Conservation (phyloP, 2,797 vertebrate species). For the Semotilus atromaculatus region DNA sequence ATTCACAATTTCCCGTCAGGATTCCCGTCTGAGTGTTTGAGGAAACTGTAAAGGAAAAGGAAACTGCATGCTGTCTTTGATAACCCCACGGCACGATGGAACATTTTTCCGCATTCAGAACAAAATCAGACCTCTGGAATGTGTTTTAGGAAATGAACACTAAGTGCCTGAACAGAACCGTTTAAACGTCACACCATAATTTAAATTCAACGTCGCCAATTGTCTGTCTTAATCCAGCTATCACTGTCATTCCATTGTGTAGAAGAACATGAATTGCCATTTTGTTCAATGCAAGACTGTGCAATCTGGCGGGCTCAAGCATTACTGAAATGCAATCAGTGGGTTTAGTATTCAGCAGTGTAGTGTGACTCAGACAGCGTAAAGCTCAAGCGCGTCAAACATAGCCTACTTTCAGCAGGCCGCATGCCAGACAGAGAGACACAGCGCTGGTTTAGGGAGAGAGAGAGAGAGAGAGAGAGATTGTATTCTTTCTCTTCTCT, state of each 20-base stretch:
- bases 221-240: conserved; percentile 60
- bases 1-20: conserved; percentile 38
- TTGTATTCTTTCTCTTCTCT: conserved; percentile 55
- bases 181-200: conserved; percentile 46
- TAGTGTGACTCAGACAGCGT: conserved; percentile 80
- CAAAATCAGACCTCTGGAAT: conserved; percentile 28
- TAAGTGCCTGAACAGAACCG: conserved; percentile 14
- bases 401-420: conserved; percentile 79
- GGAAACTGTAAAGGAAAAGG: conserved; percentile 58
- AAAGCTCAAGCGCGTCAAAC: conserved; percentile 75
- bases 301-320: conserved; percentile 71
- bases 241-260: conserved; percentile 68
- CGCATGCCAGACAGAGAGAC: conserved; percentile 73
- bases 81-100: conserved; percentile 24
- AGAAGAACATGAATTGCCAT: conserved; percentile 67
- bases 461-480: conserved; percentile 51
- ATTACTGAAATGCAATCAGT: conserved; percentile 78
- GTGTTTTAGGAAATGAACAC: conserved; percentile 48
- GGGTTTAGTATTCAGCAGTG: conserved; percentile 76
- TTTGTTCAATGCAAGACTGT: conserved; percentile 74
- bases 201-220: conserved; percentile 45
- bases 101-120: conserved; percentile 22
- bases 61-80: conserved; percentile 51
- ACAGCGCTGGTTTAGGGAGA: conserved; percentile 60
- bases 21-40: conserved; percentile 34